phyloP scores from a whole-genome alignment of 2,797 vertebrate genomes.

The Chelidonichthys spinosus region DNA sequence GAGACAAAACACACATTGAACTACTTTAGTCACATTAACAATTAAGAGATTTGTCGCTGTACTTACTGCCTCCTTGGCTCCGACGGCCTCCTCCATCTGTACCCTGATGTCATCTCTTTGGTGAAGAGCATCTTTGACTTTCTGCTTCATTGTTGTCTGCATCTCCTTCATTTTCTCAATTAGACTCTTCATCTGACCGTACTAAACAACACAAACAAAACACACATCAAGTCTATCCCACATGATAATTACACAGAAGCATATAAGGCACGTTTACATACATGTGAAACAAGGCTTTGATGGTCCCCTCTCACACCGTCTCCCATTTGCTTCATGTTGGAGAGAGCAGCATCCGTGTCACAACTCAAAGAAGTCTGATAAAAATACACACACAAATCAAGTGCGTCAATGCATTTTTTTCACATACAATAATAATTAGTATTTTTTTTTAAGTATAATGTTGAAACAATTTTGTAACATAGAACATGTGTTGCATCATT shows the following conservation, averaged over 20 bases:
- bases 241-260: neutral
- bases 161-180: conserved; percentile 73
- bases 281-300: conserved; percentile 73
- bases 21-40: neutral
- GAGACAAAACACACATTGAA: neutral
- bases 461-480: neutral
- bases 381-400: conserved; percentile 6
- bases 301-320: conserved; percentile 74
- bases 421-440: too few species aligned
- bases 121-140: conserved; percentile 79
- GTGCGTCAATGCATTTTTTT: neutral
- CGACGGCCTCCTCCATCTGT: conserved; percentile 81
- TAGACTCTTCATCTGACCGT: conserved; percentile 71
- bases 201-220: conserved; percentile 66
- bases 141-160: conserved; percentile 77
- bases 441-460: neutral
- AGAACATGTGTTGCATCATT: neutral
- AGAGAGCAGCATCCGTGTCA: conserved; percentile 71
- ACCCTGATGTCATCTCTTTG: conserved; percentile 82
- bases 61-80: conserved; percentile 85
- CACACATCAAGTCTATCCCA: neutral
- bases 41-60: neutral
- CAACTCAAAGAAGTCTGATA: conserved; percentile 69
- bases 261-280: conserved; percentile 44
- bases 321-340: conserved; percentile 68